Evolutionary conservation across 2,113 vertebrate genomes (phyloP), one percentile per base, ranked within the genome.

Genomic region (Octodon degus): DNA sequence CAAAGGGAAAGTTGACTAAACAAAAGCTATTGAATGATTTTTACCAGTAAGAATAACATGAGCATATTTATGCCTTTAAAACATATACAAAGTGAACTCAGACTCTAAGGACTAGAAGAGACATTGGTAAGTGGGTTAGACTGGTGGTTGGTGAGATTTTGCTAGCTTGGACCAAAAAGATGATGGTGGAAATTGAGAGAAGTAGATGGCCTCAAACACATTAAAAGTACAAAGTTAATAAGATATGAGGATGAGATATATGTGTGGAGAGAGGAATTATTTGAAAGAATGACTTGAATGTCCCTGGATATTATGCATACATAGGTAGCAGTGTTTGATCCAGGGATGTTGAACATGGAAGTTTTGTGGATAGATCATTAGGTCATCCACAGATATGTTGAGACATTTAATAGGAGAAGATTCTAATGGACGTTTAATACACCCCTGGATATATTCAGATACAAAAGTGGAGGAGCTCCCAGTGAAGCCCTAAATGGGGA

Each of bases 211-310:
- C 77, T 50, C 76, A 83, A 68, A 72, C 47, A 90, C 22, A 82
- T 25, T 86, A 6, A 3, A 95, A 32, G 94, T 82, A 30, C 86
- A 60, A 93, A 83, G 83, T 60, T n/a, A 27, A 12, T 77, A 79
- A 82, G 60, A 79, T 77, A 0, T 43, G 34, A 55, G 74, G 82
- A 72, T 90, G 34, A 94, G 65, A 77, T 58, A 84, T 50, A 20
- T 53, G 37, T 34, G n/a, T n/a, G 19, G 12, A 77, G 43, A 24
- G 74, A 58, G 70, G 34, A 82, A 76, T 50, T 19, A 4, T 24
- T 96, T 72, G 62, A 74, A 93, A 95, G n/a, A 86, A 83, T 79
- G 74, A 40, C 14, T 58, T 94, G 67, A 86, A 89, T 16, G 17
- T 24, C 70, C 62, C 67, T 77, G 50, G 19, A 5, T 58, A n/a